Base-by-base conservation (phyloP, 2,888 invertebrate species). In the Anaspis maculata region DNA sequence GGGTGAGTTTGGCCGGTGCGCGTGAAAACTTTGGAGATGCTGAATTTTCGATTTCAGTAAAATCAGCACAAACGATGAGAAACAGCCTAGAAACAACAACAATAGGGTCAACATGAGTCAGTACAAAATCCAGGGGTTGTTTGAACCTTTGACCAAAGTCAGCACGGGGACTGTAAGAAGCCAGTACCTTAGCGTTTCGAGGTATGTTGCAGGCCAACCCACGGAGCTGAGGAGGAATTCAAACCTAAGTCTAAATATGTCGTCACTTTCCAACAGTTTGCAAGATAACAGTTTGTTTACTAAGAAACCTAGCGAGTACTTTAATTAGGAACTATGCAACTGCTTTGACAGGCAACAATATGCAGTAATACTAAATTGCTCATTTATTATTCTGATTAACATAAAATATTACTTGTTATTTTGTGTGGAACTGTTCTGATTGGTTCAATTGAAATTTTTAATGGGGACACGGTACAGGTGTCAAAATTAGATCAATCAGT, bases 151-250 rank as follows among this genome's bases (percentile, higher is more conserved):
- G 39, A 57, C 59, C 11, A 62, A 64, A 49, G 57, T 59, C 9
- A 62, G 57, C 39, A 61, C 59, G 15, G 60, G 59, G 19, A 61
- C 57, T 12, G 80, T 79, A 2, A 85, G 85, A 48, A 82, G 83
- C 51, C 79, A 83, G 42, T 88, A 88, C 66, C 65, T 88, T 43
- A 77, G 78, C 45, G 79, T 85, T 43, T 77, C 86, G 45, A 74
- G 88, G 54, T 88, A 87, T 64, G 77, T 86, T 46, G 81, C 84
- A 40, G 87, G 86, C 38, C 62, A 62, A 45, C 56, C 62, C 10
- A 51, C 59, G 3, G 56, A 51, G 14, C 42, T 51, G 4, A 50
- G 59, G 33, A 50, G 56, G 32, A 59, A 59, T 32, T 51, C 56
- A 1, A 54, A 51, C 30, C 39, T 56, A 27, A 57, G 48, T 41